Base-by-base conservation (phyloP, 2,888 invertebrate genomes). In the Zaprionus lineosus region DNA sequence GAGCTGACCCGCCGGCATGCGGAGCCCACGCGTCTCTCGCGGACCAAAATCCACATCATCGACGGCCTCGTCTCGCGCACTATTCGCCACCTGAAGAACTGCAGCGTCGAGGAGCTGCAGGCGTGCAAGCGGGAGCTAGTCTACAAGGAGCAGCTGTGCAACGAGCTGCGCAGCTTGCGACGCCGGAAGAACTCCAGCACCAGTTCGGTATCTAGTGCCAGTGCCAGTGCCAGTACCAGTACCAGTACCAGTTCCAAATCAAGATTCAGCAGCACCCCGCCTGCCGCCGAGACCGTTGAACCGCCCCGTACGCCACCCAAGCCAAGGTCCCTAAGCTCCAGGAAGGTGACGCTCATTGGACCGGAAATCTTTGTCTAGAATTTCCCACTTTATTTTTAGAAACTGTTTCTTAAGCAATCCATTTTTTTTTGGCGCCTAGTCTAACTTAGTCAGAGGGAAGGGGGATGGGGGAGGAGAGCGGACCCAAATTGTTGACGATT, bases 401-500 rank as follows among this genome's bases (percentile, higher is more conserved):
- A 56, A 12, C 26, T 53, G 15, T 26, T 41, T 11, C 8, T 29
- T 3, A 19, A 52, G 19, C 29, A 40, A 37, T 28, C 29, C 53
- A 21, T n/a, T 9, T 40, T 53, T 19, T 19, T 24, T 24, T 24
- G n/a, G n/a, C n/a, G n/a, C n/a, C n/a, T 24, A 8, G 6, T 24
- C n/a, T 7, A 4, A 24, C 4, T n/a, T 24, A 8, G 24, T 5
- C 5, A 3, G 24, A 7, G 24, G 24, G 24, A 8, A 24, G 24
- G 24, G n/a, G n/a, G n/a, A n/a, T n/a, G n/a, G n/a, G n/a, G n/a
- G n/a, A n/a, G n/a, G n/a, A n/a, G n/a, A n/a, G n/a, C n/a, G n/a
- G 47, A 37, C 39, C 51, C 66, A 82, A 84, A 84, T 77, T 84
- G 82, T 78, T 83, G 76, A 83, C 86, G 86, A 85, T 85, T 85